Evolutionary conservation across 2,888 invertebrate genomes (phyloP), one percentile per base, ranked within the genome.

Genomic region (Oscheius sp.): DNA sequence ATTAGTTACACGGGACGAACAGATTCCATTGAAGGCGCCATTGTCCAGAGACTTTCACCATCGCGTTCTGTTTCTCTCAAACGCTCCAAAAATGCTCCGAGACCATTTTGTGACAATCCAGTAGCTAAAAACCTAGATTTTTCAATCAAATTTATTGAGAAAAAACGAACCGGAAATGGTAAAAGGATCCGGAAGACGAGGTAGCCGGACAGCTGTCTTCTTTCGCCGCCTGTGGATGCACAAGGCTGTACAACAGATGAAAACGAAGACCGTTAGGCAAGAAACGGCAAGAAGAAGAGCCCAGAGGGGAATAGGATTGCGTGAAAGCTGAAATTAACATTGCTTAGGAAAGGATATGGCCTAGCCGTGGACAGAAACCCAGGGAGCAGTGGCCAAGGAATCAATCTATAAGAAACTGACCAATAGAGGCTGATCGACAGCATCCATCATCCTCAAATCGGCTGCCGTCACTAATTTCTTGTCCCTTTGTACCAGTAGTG

Each of bases 81-180:
- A 9, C 71, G 71, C 13, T 63, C 71, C 16, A 71, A 18, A 27
- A 71, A 71, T 5, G 61, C 52, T 29, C 63, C 71, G 3, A 49
- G 71, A 29, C 55, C 56, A 18, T 46, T 45, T 35, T 35, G 35
- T 6, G 35, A 35, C 35, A 35, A 9, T 9, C n/a, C 18, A 18
- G 58, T n/a, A 21, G 71, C 71, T 71, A 46, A 52, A 69, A 69
- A 43, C 69, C 46, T 43, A 18, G 23, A 23, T 52, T 49, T 53
- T 68, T 2, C 12, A 35, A n/a, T n/a, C 68, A 1, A 46, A 29
- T 29, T 27, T 27, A 16, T 2, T 23, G 29, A 13, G 16, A 1
- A 35, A 29, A 58, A 58, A 29, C 27, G 23, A 45, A 70, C 69
- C 58, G 18, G 69, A 70, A 9, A 70, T 70, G 21, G 58, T 56